Base-by-base conservation (phyloP, 2,797 vertebrate genomes). In the Fistularia tabacaria region DNA sequence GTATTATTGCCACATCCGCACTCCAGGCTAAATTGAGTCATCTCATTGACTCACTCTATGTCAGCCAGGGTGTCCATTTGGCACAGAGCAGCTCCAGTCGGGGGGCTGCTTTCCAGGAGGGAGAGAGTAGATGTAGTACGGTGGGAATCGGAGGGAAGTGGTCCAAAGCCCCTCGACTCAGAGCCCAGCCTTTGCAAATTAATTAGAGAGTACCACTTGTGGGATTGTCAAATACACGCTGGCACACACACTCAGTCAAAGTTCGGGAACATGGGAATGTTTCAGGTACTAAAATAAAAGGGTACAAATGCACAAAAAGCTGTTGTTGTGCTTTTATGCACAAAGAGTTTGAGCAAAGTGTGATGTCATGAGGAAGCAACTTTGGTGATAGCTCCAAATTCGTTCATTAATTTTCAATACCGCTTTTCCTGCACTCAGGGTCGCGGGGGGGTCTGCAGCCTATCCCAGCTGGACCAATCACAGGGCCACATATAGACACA, bases 121-220 rank as follows among this genome's bases (percentile, higher is more conserved):
- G 49, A 62, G 43, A 76, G 62, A 57, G 41, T 59, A 62, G 46
- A 51, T 1, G 11, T 14, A 54, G 38, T 37, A 48, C 61, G 71
- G 38, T 6, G 6, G 65, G 52, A 79, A 70, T 54, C 56, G 60
- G 54, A 67, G 56, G 55, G 57, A 77, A 61, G 52, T 25, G 38
- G 39, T 80, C 64, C 58, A 82, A 75, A 64, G 51, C 14, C 15
- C 40, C 52, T 75, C 46, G 56, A 37, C 66, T 52, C 41, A 46
- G 46, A 62, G 66, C 49, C 65, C 51, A 65, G 80, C 73, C 72
- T 62, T 66, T 54, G 64, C 58, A 57, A 79, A 67, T 84, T 73
- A 71, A 77, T 83, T 66, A 71, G 49, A 72, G 57, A 1, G 1
- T 10, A 49, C 39, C 54, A 61, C 50, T 62, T 59, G 51, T 59